Evolutionary conservation across 2,888 invertebrate species (phyloP).

Genomic region (Osmoderma eremita): DNA sequence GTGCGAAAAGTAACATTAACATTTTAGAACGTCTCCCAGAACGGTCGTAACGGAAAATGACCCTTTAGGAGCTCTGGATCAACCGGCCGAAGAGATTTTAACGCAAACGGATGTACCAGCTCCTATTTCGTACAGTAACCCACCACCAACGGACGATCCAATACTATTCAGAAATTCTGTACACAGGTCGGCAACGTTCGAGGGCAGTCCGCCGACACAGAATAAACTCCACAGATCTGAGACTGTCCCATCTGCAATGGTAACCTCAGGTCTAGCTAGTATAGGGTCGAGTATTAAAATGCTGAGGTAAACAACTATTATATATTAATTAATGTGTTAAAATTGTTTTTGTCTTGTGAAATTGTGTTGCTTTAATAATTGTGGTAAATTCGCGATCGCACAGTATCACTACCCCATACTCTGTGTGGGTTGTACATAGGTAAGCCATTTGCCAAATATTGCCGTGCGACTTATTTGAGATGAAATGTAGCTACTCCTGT

Average conservation of each 20-base stretch:
- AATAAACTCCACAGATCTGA: slow-evolving; percentile 74
- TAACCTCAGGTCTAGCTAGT: slow-evolving; percentile 81
- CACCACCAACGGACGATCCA: slow-evolving; percentile 71
- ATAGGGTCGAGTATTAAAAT: slow-evolving; percentile 85
- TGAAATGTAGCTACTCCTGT: no score
- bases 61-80: slow-evolving; percentile 84
- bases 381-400: slow-evolving; percentile 10
- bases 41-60: slow-evolving; percentile 92
- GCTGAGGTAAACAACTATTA: slow-evolving; percentile 64
- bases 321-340: slow-evolving; percentile 72
- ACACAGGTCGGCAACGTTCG: slow-evolving; percentile 70
- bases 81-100: slow-evolving; percentile 51
- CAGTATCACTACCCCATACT: neutral
- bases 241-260: slow-evolving; percentile 78
- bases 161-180: slow-evolving; percentile 69
- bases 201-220: slow-evolving; percentile 62
- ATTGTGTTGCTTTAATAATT: slow-evolving; percentile 29
- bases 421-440: no score
- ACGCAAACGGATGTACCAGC: slow-evolving; percentile 59
- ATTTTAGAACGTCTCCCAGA: slow-evolving; percentile 73
- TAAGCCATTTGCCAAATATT: no score
- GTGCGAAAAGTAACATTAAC: no score
- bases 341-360: slow-evolving; percentile 21
- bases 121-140: slow-evolving; percentile 52
- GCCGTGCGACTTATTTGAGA: no score